Evolutionary conservation across 2,113 vertebrate species (phyloP).

Genomic region (Pygoscelis antarcticus): DNA sequence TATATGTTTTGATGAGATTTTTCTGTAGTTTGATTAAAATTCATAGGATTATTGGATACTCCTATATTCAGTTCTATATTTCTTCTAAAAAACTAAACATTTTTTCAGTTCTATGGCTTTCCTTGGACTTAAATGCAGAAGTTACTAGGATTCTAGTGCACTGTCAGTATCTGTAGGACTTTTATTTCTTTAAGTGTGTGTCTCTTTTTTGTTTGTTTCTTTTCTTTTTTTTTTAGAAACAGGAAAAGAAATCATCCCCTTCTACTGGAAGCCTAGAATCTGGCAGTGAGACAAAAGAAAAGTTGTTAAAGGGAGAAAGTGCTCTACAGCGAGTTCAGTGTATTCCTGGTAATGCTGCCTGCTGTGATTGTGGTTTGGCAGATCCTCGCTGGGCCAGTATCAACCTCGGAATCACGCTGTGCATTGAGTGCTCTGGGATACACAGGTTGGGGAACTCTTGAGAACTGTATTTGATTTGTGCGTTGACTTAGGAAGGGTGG

Average conservation of each 20-base stretch:
- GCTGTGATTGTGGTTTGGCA: slow-evolving; percentile 91
- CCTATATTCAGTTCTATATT: background rate
- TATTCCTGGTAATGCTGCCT: slow-evolving; percentile 87
- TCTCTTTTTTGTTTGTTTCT: background rate
- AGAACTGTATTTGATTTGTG: background rate
- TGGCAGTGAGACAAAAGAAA: slow-evolving; percentile 88
- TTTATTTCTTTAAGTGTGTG: background rate
- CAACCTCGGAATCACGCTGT: slow-evolving; percentile 95
- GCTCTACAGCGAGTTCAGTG: slow-evolving; percentile 89
- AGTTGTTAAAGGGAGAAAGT: slow-evolving; percentile 89
- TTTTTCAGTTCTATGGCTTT: background rate
- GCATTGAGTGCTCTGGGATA: slow-evolving; percentile 97
- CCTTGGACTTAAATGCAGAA: background rate
- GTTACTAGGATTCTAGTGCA: background rate
- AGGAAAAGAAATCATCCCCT: slow-evolving; percentile 88
- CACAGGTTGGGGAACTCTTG: slow-evolving; percentile 82
- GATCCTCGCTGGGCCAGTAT: slow-evolving; percentile 98
- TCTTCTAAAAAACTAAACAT: background rate
- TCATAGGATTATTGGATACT: background rate
- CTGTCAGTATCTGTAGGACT: background rate
- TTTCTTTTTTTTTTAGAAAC: slow-evolving; percentile 74
- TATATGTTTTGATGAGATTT: background rate
- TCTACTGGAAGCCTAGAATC: slow-evolving; percentile 90
- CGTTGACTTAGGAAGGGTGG: background rate
- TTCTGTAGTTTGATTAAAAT: background rate